A percentile compares a stretch with the other conserved stretches of the same genome.
Conservation (phyloP, 2,113 vertebrate species). For the Uria lomvia region DNA sequence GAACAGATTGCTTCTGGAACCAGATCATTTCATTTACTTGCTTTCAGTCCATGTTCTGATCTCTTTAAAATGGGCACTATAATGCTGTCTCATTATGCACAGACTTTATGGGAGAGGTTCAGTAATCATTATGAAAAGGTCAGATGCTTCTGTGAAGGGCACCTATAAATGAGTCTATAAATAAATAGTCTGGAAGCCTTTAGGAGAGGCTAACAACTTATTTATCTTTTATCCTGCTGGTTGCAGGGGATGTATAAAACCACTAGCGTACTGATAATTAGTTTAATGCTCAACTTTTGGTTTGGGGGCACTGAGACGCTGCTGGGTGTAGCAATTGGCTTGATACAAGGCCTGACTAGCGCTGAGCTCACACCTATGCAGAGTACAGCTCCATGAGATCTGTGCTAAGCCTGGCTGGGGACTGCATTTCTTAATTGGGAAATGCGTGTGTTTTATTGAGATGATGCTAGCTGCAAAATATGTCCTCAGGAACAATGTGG, state of each 20-base stretch:
- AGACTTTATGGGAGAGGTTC: conserved; percentile 52
- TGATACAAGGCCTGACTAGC: neutral
- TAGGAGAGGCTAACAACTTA: conserved; percentile 47
- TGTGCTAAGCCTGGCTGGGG: neutral
- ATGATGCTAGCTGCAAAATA: neutral
- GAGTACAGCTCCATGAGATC: neutral
- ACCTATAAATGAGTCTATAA: conserved; percentile 58
- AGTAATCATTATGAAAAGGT: conserved; percentile 58
- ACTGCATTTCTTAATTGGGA: neutral
- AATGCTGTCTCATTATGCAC: conserved; percentile 50
- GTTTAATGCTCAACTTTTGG: conserved; percentile 7
- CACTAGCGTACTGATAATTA: conserved; percentile 30
- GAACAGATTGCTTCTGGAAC: conserved; percentile 19
- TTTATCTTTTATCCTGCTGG: conserved; percentile 47
- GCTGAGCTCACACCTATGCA: neutral
- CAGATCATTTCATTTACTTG: neutral
- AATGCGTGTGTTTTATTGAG: neutral
- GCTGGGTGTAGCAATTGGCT: neutral
- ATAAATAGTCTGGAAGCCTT: conserved; percentile 57
- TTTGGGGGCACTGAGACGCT: neutral
- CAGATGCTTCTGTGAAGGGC: conserved; percentile 61
- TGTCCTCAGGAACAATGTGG: neutral
- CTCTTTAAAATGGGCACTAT: conserved; percentile 37
- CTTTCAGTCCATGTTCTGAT: conserved; percentile 28
- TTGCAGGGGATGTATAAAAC: conserved; percentile 2